A percentile compares a stretch with the other conserved stretches of the same genome.
phyloP scores from a whole-genome alignment of 2,113 vertebrate species.

The Pantherophis guttatus region DNA sequence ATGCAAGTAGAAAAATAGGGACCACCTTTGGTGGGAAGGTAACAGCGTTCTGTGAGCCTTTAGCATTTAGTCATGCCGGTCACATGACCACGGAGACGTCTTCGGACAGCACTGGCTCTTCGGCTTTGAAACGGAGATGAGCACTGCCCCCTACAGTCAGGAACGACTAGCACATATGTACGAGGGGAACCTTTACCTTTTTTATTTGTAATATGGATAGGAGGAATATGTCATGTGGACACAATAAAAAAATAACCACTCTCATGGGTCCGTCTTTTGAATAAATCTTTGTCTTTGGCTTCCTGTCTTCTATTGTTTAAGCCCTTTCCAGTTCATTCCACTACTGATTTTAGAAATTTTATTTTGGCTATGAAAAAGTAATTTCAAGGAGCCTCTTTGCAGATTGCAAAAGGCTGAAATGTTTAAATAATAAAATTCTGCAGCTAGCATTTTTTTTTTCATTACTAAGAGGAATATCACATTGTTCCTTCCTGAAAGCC shows the following conservation, averaged over 20 bases:
- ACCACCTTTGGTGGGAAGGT: too few relatives aligned
- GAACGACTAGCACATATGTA: too few relatives aligned
- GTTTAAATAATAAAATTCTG: background rate
- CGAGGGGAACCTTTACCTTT: too few relatives aligned
- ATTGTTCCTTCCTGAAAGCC: background rate
- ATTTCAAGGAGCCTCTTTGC: background rate
- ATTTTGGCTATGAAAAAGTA: background rate
- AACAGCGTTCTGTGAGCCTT: too few relatives aligned
- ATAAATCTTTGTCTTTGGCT: background rate
- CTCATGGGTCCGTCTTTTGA: background rate
- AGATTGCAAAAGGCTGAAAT: background rate
- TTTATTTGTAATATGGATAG: background rate
- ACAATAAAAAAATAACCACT: background rate
- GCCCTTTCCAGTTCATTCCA: background rate
- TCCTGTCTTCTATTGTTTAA: background rate
- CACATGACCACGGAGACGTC: too few relatives aligned
- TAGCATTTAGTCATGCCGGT: too few relatives aligned
- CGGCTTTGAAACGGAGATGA: too few relatives aligned
- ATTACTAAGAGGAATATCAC: background rate
- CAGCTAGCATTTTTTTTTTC: too few relatives aligned
- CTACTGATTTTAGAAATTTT: background rate
- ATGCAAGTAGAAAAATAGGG: too few relatives aligned
- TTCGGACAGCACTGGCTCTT: too few relatives aligned
- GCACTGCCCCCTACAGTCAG: too few relatives aligned
- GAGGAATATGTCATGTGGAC: background rate